Base-by-base conservation (phyloP, 2,888 invertebrate species). In the Aspidapion aeneum region DNA sequence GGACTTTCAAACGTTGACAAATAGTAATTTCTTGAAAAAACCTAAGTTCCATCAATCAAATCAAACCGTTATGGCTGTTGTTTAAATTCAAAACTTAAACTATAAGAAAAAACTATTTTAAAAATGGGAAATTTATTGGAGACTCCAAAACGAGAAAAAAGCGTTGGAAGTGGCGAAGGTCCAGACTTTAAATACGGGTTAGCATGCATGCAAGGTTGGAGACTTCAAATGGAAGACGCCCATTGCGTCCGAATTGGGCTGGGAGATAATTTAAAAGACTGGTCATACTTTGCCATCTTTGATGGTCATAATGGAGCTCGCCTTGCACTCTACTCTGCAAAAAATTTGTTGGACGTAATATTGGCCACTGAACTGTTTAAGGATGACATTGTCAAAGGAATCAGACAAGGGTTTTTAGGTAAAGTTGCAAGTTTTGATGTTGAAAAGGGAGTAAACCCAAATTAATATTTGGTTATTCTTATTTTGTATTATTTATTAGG, bases 221-320 rank as follows among this genome's bases (percentile, higher is more conserved):
- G 98, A 72, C 90, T 94, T 77, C 96, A 97, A 82, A 95, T 96
- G 96, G 97, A 99, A 81, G 99, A 99, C 83, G 97, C 98, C 67
- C 98, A 99, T 82, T 90, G 91, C 82, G 97, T 96, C 68, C 88
- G 91, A 75, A 88, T 90, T 52, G 89, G 93, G 71, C 84, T 97
- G 67, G 77, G 78, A 7, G 87, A 87, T 66, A 87, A 87, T 64
- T 85, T 86, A 57, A 85, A 88, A 63, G 91, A 94, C 78, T 96
- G 95, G 94, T 94, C 96, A 59, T 99, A 97, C 82, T 99, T 99
- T 82, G 99, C 96, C n/a, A 97, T 99, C 61, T 99, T 98, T 80
- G 99, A 99, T 82, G 99, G 99, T 1, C 99, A 99, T 82, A 98
- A 98, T 56, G 99, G 98, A 60, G 93, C 90, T 66, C 85, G 88